A percentile compares a stretch with the other conserved stretches of the same genome.
Conservation (phyloP, 2,888 invertebrate species). For the Macrophya annulata region DNA sequence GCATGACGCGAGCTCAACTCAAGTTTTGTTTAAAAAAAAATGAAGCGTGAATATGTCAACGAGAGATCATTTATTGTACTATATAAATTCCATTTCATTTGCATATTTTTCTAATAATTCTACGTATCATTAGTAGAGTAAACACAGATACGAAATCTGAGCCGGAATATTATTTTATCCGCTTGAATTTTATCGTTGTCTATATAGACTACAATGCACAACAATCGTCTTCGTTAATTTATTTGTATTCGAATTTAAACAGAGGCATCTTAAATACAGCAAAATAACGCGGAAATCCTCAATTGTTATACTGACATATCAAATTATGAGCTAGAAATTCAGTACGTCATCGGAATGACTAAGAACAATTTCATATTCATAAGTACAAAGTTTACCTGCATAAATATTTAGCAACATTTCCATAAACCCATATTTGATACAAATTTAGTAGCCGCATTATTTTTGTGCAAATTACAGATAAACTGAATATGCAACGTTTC, state of each 20-base stretch:
- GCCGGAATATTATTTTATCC: background rate
- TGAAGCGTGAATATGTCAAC: background rate
- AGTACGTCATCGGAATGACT: background rate
- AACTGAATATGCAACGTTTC: background rate
- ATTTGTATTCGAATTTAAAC: background rate
- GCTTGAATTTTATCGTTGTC: background rate
- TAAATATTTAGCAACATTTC: background rate
- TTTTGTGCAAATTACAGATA: background rate
- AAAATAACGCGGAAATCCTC: background rate
- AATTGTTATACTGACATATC: background rate
- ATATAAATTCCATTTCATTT: too few relatives aligned
- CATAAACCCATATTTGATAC: background rate
- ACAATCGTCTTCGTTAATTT: background rate
- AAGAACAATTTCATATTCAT: background rate
- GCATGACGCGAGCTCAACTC: background rate
- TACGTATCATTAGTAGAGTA: background rate
- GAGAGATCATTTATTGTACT: background rate
- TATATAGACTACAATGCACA: background rate
- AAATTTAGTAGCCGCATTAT: background rate
- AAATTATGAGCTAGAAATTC: background rate
- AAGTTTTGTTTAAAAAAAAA: constrained; percentile 16
- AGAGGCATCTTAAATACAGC: background rate
- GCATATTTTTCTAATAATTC: background rate
- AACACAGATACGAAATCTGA: background rate
- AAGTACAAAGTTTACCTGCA: background rate